phyloP scores from a whole-genome alignment of 2,797 vertebrate genomes.

The Ctenochaetus hawaiiensis region DNA sequence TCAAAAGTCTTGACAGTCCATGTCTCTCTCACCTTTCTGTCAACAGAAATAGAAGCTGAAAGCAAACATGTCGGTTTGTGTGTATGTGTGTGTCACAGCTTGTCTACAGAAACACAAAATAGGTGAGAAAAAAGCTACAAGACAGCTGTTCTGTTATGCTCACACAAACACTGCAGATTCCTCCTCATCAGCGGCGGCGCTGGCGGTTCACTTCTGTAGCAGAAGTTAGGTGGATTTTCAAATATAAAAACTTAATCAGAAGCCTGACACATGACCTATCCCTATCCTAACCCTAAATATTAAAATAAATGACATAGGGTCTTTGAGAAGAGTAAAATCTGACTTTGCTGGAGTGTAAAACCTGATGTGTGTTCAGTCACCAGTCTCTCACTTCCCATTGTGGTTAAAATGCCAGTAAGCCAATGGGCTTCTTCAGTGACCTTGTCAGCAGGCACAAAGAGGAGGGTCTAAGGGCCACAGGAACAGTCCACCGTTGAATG shows the following conservation, averaged over 20 bases:
- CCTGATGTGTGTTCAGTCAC: conserved; percentile 25
- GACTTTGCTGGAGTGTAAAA: conserved; percentile 21
- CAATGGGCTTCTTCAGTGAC: conserved; percentile 5
- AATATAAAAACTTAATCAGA: conserved; percentile 19
- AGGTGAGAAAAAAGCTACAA: conserved; percentile 15
- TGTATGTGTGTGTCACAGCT: conserved; percentile 20
- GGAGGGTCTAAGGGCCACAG: conserved; percentile 11
- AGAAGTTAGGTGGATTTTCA: conserved; percentile 13
- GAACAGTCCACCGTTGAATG: neutral
- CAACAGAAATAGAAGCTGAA: conserved; percentile 65
- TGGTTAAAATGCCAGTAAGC: conserved; percentile 1
- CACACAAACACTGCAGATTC: conserved; percentile 48
- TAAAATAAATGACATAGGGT: conserved; percentile 4
- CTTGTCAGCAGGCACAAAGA: neutral
- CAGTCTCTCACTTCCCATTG: neutral
- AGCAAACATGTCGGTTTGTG: conserved; percentile 37
- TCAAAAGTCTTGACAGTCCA: conserved; percentile 44
- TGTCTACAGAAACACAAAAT: conserved; percentile 46
- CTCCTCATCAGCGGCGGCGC: conserved; percentile 18
- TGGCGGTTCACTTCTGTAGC: conserved; percentile 33
- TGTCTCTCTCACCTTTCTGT: conserved; percentile 55
- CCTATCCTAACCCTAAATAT: neutral
- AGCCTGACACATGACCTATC: conserved; percentile 5
- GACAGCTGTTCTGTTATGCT: conserved; percentile 59
- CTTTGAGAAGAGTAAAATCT: neutral